Conservation (phyloP, 1,140 invertebrate genomes). For the Bilobella aurantiaca region DNA sequence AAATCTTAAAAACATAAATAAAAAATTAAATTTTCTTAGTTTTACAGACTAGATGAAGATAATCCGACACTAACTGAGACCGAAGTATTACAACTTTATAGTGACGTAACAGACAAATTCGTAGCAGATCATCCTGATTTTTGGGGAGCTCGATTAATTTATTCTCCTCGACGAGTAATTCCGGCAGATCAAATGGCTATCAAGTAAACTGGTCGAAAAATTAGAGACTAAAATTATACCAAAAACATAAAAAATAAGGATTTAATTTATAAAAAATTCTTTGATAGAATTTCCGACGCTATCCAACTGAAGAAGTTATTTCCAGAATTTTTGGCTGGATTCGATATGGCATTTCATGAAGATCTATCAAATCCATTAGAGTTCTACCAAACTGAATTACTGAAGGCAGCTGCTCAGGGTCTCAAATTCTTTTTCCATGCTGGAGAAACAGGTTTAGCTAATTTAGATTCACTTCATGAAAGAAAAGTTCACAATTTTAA, state of each 20-base stretch:
- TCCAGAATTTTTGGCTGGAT: slow-evolving; percentile 54
- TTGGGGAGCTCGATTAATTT: slow-evolving; percentile 54
- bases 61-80: slow-evolving; percentile 46
- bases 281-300: background rate
- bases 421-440: slow-evolving; percentile 66
- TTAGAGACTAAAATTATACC: background rate
- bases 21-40: slow-evolving; percentile 48
- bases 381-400: background rate
- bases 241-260: background rate
- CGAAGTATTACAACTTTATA: slow-evolving; percentile 50
- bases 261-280: background rate
- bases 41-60: slow-evolving; percentile 37
- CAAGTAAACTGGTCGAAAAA: background rate
- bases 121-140: slow-evolving; percentile 56
- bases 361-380: background rate
- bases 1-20: background rate
- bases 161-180: slow-evolving; percentile 43
- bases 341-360: slow-evolving; percentile 44
- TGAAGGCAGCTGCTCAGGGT: background rate
- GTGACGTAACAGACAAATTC: slow-evolving; percentile 48
- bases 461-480: too few species aligned
- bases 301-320: slow-evolving; percentile 8
- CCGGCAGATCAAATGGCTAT: slow-evolving; percentile 1
- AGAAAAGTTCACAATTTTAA: background rate
- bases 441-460: slow-evolving; percentile 70